These are phyloP conservation scores for Pelmatolapia mariae DNA, from an alignment of 2,113 vertebrate genomes.

Conservation along the genomic window DNA sequence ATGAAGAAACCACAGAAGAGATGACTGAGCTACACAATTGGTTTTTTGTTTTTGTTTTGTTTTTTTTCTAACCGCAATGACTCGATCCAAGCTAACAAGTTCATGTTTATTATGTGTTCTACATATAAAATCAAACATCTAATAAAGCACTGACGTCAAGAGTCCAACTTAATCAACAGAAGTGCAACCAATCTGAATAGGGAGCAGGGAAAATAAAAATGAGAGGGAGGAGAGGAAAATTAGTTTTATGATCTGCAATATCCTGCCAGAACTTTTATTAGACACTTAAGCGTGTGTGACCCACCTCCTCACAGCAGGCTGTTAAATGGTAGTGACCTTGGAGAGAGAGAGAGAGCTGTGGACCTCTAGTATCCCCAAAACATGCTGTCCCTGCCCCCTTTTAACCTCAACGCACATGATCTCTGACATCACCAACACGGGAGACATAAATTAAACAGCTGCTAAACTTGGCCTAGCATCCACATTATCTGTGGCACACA, in stretches of 20 bases:
- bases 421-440: constrained; percentile 30
- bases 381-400: not conserved
- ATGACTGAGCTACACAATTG: not conserved
- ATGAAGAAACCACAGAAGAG: not conserved
- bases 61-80: not conserved
- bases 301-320: constrained; percentile 45
- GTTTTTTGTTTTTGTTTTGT: not conserved
- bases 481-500: constrained; percentile 20
- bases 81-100: not conserved
- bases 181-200: not conserved
- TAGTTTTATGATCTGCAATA: constrained; percentile 69
- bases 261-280: constrained; percentile 67
- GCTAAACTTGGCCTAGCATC: constrained; percentile 21
- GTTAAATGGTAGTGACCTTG: constrained; percentile 55
- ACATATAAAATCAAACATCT: not conserved
- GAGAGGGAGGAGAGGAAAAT: constrained; percentile 8
- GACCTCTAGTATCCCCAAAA: not conserved
- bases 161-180: not conserved
- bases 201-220: not conserved
- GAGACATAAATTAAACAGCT: constrained; percentile 50
- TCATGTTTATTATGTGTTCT: not conserved
- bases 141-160: not conserved
- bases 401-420: constrained; percentile 16
- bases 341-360: not conserved
- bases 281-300: constrained; percentile 54